Conservation (phyloP, 2,113 vertebrate species). For the Coracopsis vasa region DNA sequence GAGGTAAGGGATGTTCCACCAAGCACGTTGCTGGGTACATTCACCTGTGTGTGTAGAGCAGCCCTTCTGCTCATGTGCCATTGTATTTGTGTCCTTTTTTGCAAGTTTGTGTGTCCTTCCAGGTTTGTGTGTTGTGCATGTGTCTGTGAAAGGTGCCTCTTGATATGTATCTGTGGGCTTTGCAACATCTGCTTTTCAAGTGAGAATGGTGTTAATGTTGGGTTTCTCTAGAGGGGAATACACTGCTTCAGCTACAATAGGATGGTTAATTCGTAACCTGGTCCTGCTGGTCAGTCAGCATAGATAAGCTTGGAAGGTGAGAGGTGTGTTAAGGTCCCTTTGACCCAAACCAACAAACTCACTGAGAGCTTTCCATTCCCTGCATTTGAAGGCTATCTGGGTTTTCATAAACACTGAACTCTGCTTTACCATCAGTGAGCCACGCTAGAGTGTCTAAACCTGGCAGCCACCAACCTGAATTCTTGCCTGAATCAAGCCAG, state of each 20-base stretch:
- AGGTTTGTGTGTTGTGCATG: neutral
- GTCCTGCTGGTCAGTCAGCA: neutral
- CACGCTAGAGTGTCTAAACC: neutral
- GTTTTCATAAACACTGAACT: neutral
- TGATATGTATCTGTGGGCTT: neutral
- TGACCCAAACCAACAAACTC: neutral
- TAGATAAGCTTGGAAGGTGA: neutral
- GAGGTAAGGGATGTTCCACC: neutral
- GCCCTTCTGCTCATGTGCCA: neutral
- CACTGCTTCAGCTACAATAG: neutral
- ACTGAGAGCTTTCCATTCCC: neutral
- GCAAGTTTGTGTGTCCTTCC: neutral
- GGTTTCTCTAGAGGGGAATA: neutral
- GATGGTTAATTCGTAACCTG: slow-evolving; percentile 37
- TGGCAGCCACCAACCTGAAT: neutral
- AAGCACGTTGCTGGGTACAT: rapidly evolving
- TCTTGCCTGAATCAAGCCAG: neutral
- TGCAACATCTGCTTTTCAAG: neutral
- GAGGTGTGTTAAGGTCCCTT: neutral
- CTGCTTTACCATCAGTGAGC: neutral
- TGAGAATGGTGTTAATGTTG: neutral
- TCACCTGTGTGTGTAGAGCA: neutral
- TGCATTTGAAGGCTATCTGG: neutral
- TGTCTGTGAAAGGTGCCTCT: neutral
- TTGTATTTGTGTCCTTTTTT: neutral